Evolutionary conservation across 2,888 invertebrate species (phyloP).

Genomic region (Lycia hirtaria): DNA sequence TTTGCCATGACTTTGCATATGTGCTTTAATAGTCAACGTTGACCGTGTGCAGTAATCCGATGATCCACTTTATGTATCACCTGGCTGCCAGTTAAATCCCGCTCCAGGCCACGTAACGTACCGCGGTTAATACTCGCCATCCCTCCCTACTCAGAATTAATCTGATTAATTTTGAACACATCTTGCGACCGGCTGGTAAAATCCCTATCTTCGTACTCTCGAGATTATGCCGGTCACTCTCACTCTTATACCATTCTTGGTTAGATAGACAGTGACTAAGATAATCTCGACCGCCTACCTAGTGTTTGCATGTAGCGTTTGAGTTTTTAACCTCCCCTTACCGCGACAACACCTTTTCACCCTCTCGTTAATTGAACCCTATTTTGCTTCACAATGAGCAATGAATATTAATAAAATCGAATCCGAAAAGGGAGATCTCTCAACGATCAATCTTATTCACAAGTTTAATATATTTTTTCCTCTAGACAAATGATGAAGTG

Average conservation of each 20-base stretch:
- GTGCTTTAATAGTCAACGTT: conserved; percentile 17
- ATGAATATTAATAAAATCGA: conserved; percentile 78
- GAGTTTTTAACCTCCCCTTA: conserved; percentile 57
- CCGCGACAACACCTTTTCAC: conserved; percentile 59
- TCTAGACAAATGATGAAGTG: conserved; percentile 57
- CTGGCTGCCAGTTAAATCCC: conserved; percentile 32
- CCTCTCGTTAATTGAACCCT: conserved; percentile 60
- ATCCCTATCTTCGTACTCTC: no score
- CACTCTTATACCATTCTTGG: no score
- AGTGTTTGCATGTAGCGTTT: conserved; percentile 71
- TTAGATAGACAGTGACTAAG: no score
- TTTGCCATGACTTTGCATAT: conserved; percentile 13
- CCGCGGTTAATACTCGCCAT: conserved; percentile 38
- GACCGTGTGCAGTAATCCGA: conserved; percentile 23
- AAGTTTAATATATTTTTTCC: conserved; percentile 54
- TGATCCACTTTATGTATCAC: conserved; percentile 29
- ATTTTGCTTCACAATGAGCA: conserved; percentile 73
- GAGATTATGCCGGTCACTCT: no score
- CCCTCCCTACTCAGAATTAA: conserved; percentile 63
- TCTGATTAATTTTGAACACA: conserved; percentile 75
- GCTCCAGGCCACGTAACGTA: conserved; percentile 34
- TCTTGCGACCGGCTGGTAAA: conserved; percentile 49
- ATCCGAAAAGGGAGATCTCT: conserved; percentile 49
- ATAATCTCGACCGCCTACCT: no score
- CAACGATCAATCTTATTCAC: conserved; percentile 58